Base-by-base conservation (phyloP, 1,140 invertebrate species). In the Lutraria rhynchaena region DNA sequence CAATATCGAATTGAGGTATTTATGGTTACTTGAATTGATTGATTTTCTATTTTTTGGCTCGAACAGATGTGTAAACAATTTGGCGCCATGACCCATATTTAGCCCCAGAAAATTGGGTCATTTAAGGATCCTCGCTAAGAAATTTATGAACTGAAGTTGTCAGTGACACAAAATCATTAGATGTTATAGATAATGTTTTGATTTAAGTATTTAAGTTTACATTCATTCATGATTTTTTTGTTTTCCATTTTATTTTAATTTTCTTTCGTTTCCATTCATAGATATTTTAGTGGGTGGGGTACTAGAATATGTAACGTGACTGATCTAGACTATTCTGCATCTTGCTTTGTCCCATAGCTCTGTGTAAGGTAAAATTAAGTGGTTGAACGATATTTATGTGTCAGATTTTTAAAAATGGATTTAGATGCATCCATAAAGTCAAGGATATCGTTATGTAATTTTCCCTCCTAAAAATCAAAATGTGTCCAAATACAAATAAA, bases 1-100 rank as follows among this genome's bases (percentile, higher is more conserved):
- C 85, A 87, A 37, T 89, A 83, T 74, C 84, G 83, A 65, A 90
- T 90, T 73, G 87, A 90, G 83, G 89, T 90, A 74, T 82, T 57
- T 69, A n/a, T 44, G n/a, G 37, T 58, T 44, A 27, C 7, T 3
- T 57, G 19, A 29, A 35, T 61, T 5, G 33, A 15, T 27, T 17
- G 31, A 35, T 17, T 13, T 13, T 35, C 1, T 1, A 61, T 29
- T 61, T 27, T 31, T 29, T 58, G 15, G 29, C n/a, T 19, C 31
- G n/a, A 19, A 4, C 58, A 29, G 29, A 33, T 35, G 9, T 41
- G 44, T 51, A 67, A 51, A 67, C 63, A 67, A 49, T 67, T 67
- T 67, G 63, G 63, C 63, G 63, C 63, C 63, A 67, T 67, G 63
- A 67, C 63, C 63, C 49, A 67, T 2, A 49, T 67, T 65, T 22